Conservation (phyloP, 2,113 vertebrate genomes). For the Platichthys stellatus region DNA sequence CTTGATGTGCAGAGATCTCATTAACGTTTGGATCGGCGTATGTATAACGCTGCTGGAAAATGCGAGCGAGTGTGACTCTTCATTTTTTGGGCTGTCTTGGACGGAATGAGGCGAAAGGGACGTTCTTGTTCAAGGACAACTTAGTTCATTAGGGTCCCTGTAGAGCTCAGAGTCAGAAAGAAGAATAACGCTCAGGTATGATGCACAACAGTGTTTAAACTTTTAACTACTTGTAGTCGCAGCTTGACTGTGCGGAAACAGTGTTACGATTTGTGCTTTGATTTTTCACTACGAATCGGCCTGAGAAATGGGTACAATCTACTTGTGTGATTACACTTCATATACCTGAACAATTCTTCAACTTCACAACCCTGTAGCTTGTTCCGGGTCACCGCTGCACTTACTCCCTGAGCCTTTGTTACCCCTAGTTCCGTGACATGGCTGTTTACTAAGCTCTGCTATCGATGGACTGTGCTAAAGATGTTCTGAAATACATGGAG, state of each 20-base stretch:
- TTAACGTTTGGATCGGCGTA: conserved; percentile 67
- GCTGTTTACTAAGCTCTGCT: conserved; percentile 64
- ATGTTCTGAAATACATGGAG: conserved; percentile 27
- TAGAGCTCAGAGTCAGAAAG: conserved; percentile 12
- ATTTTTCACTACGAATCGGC: conserved; percentile 17
- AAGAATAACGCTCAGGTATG: conserved; percentile 50
- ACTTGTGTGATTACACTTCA: conserved; percentile 29
- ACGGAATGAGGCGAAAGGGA: conserved; percentile 22
- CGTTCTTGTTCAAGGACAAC: not conserved
- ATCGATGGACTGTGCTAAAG: conserved; percentile 54
- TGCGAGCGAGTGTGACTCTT: conserved; percentile 49
- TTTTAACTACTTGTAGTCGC: conserved; percentile 19
- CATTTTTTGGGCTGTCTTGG: conserved; percentile 54
- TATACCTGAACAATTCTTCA: conserved; percentile 65
- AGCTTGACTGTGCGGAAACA: conserved; percentile 34
- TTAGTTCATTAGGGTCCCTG: conserved; percentile 1
- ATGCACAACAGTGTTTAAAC: conserved; percentile 36
- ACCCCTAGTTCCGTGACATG: conserved; percentile 36
- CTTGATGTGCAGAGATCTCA: conserved; percentile 74
- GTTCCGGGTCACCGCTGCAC: conserved; percentile 58
- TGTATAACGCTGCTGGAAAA: conserved; percentile 59
- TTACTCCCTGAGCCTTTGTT: conserved; percentile 60
- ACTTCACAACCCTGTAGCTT: conserved; percentile 47
- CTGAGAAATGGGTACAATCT: conserved; percentile 21
- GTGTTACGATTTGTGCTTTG: conserved; percentile 1